phyloP scores from a whole-genome alignment of 2,113 vertebrate species.

The zebrafish (Danio rerio) region GRCz12tu NC_133195.1:31469501-31470000 shows the following conservation, averaged over 20 bases:
- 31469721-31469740: constrained; percentile 47
- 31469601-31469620: constrained; percentile 24
- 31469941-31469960: background rate
- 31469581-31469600: constrained; percentile 12
- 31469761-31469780: constrained; percentile 39
- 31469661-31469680: constrained; percentile 28
- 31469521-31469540: constrained; percentile 20
- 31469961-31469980: background rate
- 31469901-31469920: background rate
- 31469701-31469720: constrained; percentile 49
- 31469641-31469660: constrained; percentile 15
- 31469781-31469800: constrained; percentile 43
- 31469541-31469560: background rate
- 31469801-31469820: constrained; percentile 57
- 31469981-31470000: background rate
- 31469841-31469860: background rate
- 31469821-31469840: constrained; percentile 10
- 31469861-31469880: too few relatives aligned
- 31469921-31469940: background rate
- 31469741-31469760: constrained; percentile 44
- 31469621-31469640: background rate
- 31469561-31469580: constrained; percentile 22
- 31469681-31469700: constrained; percentile 52
- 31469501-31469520: background rate
- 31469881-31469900: background rate